phyloP scores from a whole-genome alignment of 2,113 vertebrate species.

The Hypocryptadius cinnamomeus region DNA sequence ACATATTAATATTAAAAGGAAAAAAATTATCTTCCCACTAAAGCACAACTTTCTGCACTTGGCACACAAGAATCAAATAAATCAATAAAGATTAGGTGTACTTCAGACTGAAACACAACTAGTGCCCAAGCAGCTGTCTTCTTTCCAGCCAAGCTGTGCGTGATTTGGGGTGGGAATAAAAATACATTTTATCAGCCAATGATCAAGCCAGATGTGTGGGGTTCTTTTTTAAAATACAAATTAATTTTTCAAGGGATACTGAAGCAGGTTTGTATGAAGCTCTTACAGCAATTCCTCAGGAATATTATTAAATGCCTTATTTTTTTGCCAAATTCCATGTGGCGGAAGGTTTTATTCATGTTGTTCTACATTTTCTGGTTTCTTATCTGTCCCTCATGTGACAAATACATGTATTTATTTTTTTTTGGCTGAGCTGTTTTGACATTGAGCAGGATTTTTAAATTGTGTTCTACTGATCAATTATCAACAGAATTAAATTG shows the following conservation, averaged over 20 bases:
- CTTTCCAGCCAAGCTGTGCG: constrained; percentile 15
- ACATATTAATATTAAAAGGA: not conserved
- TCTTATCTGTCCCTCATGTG: not conserved
- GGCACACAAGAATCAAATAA: not conserved
- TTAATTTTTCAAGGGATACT: not conserved
- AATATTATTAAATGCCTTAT: not conserved
- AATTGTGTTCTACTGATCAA: not conserved
- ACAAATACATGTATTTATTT: not conserved
- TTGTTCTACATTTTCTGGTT: not conserved
- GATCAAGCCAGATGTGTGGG: not conserved
- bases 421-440: not conserved
- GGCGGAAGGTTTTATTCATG: not conserved
- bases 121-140: constrained; percentile 33
- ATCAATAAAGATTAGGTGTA: constrained; percentile 53
- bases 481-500: not conserved
- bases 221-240: not conserved
- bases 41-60: not conserved
- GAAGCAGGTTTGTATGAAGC: not conserved
- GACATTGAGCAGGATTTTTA: not conserved
- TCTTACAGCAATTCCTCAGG: not conserved
- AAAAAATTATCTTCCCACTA: not conserved
- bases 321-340: not conserved
- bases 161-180: constrained; percentile 22
- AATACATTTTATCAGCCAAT: not conserved
- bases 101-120: not conserved